A percentile compares a stretch with the other conserved stretches of the same genome.
Conservation (phyloP, 1,140 invertebrate species). For the Ganaspis sp. region DNA sequence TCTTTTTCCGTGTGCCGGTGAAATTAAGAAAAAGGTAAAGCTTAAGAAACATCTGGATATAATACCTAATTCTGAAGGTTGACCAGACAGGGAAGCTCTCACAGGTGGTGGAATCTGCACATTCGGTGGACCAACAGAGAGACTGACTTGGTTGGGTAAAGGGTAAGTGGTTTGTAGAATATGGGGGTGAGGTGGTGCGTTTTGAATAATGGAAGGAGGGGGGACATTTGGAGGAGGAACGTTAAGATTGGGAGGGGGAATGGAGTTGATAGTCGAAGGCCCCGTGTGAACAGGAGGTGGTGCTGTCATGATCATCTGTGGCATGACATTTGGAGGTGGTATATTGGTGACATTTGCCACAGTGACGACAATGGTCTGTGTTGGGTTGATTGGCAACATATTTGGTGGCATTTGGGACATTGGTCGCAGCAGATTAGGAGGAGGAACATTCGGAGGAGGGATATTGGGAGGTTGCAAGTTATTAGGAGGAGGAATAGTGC, state of each 20-base stretch:
- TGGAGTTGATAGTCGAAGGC: slow-evolving; percentile 64
- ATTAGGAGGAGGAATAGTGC: slow-evolving; percentile 73
- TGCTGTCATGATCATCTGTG: slow-evolving; percentile 72
- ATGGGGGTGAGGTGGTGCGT: slow-evolving; percentile 54
- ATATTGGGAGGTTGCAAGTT: slow-evolving; percentile 76
- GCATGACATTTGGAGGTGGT: slow-evolving; percentile 71
- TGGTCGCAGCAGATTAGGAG: slow-evolving; percentile 66
- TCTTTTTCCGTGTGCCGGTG: no score
- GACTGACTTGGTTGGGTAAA: slow-evolving; percentile 63
- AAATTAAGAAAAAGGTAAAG: no score
- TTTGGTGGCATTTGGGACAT: slow-evolving; percentile 71
- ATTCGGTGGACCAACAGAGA: slow-evolving; percentile 62
- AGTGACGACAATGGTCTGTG: slow-evolving; percentile 72
- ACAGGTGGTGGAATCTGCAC: slow-evolving; percentile 70
- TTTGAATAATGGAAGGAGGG: slow-evolving; percentile 65
- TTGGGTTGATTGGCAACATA: slow-evolving; percentile 66
- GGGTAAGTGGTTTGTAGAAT: slow-evolving; percentile 63
- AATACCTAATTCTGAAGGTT: slow-evolving; percentile 64
- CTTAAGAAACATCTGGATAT: slow-evolving; percentile 36
- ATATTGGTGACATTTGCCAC: slow-evolving; percentile 68
- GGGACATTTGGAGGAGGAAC: slow-evolving; percentile 68
- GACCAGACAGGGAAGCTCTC: slow-evolving; percentile 57
- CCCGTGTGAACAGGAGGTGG: slow-evolving; percentile 67
- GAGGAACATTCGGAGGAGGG: slow-evolving; percentile 73
- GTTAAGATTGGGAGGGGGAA: slow-evolving; percentile 69